Base-by-base conservation (phyloP, 2,797 vertebrate genomes). In the Hoplostethus atlanticus region DNA sequence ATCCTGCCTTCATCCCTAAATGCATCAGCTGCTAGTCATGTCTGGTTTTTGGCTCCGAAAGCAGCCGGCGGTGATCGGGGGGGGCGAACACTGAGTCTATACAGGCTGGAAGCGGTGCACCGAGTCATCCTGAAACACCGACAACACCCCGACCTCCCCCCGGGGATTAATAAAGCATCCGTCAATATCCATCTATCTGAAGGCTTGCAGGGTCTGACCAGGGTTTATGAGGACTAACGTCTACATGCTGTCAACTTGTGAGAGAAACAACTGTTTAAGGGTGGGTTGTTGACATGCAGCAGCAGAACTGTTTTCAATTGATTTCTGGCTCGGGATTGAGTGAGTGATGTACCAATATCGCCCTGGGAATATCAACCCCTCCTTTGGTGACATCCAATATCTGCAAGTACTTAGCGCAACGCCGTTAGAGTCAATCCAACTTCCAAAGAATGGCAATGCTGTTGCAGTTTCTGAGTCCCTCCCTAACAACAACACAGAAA, bases 321-420 rank as follows among this genome's bases (percentile, higher is more conserved):
- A 87, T 83, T 80, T 77, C 82, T 79, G 67, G 73, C 73, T 56
- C 57, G 44, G 65, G 79, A 79, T 71, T 83, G 80, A 84, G 1
- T 21, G 21, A 21, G 40, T 40, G 13, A 78, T 73, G 71, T 72
- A 73, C 66, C 73, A 83, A 80, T 48, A 69, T 77, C 17, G 50
- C 83, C 76, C 46, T 47, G 42, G 76, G 84, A 85, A 61, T 25
- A 77, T 81, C 73, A 42, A 21, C 63, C 84, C 77, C 73, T 75
- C 60, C 54, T 64, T 76, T 53, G 64, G 79, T 84, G 82, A 74
- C 73, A 73, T 86, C 67, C 73, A 73, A 83, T 83, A 83, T 79
- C 67, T 80, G 75, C 59, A 73, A 75, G 83, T 68, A 81, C 68
- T 83, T 59, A 44, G 4, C 25, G 2, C 10, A 5, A 10, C 16